Evolutionary conservation across 2,797 vertebrate genomes (phyloP).

Genomic region (Phataginus tetradactyla): DNA sequence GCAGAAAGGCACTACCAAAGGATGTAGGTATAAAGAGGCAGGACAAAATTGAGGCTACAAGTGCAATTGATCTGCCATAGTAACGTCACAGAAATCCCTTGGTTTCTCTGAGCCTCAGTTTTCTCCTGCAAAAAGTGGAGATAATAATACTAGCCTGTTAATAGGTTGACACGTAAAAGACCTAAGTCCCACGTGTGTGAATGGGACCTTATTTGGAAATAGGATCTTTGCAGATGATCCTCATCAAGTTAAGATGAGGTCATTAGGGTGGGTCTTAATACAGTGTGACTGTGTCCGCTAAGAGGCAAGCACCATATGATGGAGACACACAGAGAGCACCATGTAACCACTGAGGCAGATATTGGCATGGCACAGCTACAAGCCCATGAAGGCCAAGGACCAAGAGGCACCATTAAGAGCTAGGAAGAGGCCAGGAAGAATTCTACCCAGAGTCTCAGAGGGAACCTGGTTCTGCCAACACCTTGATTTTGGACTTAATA

Average conservation of each 20-base stretch:
- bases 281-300: not conserved
- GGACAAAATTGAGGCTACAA: not conserved
- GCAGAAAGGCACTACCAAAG: not conserved
- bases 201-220: not conserved
- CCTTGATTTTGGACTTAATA: not conserved
- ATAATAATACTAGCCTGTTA: not conserved
- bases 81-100: not conserved
- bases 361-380: not conserved
- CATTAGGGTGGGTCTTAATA: not conserved
- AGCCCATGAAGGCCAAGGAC: not conserved
- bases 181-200: not conserved
- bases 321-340: not conserved
- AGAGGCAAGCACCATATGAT: not conserved
- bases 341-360: not conserved
- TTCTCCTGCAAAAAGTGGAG: not conserved
- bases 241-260: not conserved
- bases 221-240: not conserved
- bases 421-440: not conserved
- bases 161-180: not conserved
- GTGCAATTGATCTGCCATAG: not conserved
- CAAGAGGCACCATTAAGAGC: not conserved
- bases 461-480: not conserved
- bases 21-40: not conserved
- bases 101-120: constrained; percentile 9
- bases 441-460: not conserved